Base-by-base conservation (phyloP, 2,113 vertebrate genomes). In the Carollia perspicillata region DNA sequence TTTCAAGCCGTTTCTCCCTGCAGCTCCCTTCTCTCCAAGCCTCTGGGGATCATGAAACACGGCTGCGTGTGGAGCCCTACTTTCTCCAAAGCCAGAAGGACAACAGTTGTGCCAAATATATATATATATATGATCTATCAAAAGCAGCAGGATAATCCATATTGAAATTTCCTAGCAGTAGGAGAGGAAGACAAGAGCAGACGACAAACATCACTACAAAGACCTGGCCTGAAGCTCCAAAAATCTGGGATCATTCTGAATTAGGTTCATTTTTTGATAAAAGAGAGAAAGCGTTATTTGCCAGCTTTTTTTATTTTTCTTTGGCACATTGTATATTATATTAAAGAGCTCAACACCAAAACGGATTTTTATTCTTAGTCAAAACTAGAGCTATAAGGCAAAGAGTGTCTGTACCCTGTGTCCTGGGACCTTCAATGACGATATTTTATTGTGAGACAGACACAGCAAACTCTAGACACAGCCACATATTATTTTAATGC, bases 191-290 rank as follows among this genome's bases (percentile, higher is more conserved):
- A 28, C 8, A 22, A 20, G 0, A 3, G 14, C 1, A 0, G 0
- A 65, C 2, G n/a, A 16, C 12, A 37, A 33, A 33, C 0, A 6
- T 0, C 2, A 3, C 28, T 5, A 23, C 28, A 28, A 5, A 3
- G 0, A 3, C 3, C 0, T 0, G 1, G 0, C 3, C 11, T 0
- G 1, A 53, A 40, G 2, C 58, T 1, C 5, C 26, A 1, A 8
- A 0, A 26, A 0, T 6, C 4, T 5, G 0, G 2, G 14, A 28
- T 10, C 12, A 9, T 63, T 28, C 42, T 91, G n/a, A 75, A 60
- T 51, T 79, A 66, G 0, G 3, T 49, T 49, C 0, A 1, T 51
- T 77, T 86, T 72, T 77, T 16, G 42, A 84, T 28, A 44, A 72
- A 49, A 93, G 55, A 90, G 49, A 89, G 8, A 89, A 87, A 40